Conservation (phyloP, 2,113 vertebrate species). For the Calypte anna region DNA sequence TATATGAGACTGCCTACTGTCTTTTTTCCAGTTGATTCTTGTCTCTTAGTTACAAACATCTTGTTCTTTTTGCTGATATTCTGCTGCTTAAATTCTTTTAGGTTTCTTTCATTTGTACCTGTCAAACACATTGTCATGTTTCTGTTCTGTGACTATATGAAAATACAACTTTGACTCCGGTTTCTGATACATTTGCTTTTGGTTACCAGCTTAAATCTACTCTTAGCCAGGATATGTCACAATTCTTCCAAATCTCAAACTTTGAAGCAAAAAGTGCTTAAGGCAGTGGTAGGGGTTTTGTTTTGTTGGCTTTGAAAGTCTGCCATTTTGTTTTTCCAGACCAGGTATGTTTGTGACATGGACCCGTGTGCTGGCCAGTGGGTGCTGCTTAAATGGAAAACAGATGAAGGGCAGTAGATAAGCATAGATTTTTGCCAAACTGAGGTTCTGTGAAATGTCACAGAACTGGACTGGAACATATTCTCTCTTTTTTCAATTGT, state of each 20-base stretch:
- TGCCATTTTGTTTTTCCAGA: background rate
- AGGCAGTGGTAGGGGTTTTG: background rate
- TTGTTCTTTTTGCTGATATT: background rate
- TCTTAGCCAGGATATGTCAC: background rate
- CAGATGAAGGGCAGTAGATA: background rate
- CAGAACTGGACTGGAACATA: background rate
- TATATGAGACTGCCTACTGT: background rate
- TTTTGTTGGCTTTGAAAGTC: background rate
- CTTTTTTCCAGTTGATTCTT: background rate
- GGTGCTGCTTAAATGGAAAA: background rate
- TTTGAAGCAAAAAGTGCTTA: background rate
- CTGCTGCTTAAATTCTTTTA: background rate
- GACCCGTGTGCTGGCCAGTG: background rate
- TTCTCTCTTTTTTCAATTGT: background rate
- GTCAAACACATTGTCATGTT: background rate
- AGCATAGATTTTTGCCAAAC: background rate
- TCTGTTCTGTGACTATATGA: background rate
- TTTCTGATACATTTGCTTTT: background rate
- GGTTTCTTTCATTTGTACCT: background rate
- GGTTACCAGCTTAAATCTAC: background rate
- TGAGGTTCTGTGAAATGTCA: background rate
- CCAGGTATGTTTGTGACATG: background rate
- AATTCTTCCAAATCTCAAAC: background rate
- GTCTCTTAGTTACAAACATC: background rate
- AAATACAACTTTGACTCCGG: background rate